Evolutionary conservation across 2,113 vertebrate species (phyloP), one percentile per base, ranked within the genome.

Genomic region (Daphoenositta chrysoptera): DNA sequence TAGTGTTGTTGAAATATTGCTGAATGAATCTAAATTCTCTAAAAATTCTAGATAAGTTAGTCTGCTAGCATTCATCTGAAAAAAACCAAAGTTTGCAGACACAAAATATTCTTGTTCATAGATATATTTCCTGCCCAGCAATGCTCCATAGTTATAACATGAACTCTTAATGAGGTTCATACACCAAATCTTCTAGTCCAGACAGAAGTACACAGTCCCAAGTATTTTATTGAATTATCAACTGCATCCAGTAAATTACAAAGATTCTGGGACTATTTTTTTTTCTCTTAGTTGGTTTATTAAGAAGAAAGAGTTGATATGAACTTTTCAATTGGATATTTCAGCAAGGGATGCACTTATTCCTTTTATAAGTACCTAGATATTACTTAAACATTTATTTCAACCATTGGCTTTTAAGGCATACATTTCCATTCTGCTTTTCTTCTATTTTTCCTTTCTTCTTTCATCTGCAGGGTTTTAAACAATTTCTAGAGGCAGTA

Each of bases 231-330:
- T 97, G 95, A 94, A 89, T 50, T 5, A 11, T 93, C 65, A 95
- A 64, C 83, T 94, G 48, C 13, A 83, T 65, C 87, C 60, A 96
- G 70, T 96, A 57, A 48, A 89, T 97, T 84, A 68, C 51, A 93
- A 88, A 95, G 91, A 94, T 92, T 97, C 92, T 90, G 57, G 31
- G 27, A 64, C 20, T 96, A 88, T 97, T 83, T 93, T 90, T 96
- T 95, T 97, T 85, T 44, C 57, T 89, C 69, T 91, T 79, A 69
- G 21, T 64, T 68, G 8, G 21, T 73, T 91, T 78, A 84, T 65
- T 83, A 65, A 69, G 33, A 85, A 80, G 57, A 79, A 83, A 24
- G 10, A 79, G 76, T 31, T 11, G 83, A 37, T 78, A 22, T 17
- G 4, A 87, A 47, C 15, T 81, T 90, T 72, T 56, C n/a, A 77